Conservation (phyloP, 2,888 invertebrate genomes). For the Tridacna crocea region DNA sequence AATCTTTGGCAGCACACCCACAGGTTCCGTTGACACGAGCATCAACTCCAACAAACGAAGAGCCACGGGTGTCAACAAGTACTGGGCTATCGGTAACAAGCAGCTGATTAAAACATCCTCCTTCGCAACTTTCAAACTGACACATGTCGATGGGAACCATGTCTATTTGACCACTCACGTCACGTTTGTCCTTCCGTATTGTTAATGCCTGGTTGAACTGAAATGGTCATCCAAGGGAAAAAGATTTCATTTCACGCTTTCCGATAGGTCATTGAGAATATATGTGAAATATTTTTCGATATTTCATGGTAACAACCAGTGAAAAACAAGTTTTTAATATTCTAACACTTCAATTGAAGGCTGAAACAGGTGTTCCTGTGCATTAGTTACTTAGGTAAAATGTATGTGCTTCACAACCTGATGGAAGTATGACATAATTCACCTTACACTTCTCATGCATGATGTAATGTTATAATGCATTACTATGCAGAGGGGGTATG, state of each 20-base stretch:
- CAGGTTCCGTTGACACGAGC: conserved; percentile 95
- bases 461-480: too few species aligned
- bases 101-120: conserved; percentile 96
- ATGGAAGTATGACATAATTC: too few species aligned
- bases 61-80: conserved; percentile 98
- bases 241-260: background rate
- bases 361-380: too few species aligned
- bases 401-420: too few species aligned
- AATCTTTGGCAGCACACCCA: conserved; percentile 85
- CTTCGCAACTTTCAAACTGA: conserved; percentile 84
- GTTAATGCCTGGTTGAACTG: conserved; percentile 95
- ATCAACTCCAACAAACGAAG: conserved; percentile 97
- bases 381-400: too few species aligned
- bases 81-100: conserved; percentile 85
- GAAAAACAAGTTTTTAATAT: too few species aligned
- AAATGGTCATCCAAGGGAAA: conserved; percentile 30
- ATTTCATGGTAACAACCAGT: too few species aligned
- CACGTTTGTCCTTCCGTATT: conserved; percentile 11
- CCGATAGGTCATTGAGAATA: too few species aligned
- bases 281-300: too few species aligned
- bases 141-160: conserved; percentile 95
- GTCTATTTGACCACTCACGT: conserved; percentile 91
- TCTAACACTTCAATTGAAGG: too few species aligned
- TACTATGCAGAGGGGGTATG: too few species aligned
- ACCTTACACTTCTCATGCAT: too few species aligned